A percentile compares a stretch with the other conserved stretches of the same genome.
Conservation (phyloP, 2,888 invertebrate genomes). For the Orthosia gothica region DNA sequence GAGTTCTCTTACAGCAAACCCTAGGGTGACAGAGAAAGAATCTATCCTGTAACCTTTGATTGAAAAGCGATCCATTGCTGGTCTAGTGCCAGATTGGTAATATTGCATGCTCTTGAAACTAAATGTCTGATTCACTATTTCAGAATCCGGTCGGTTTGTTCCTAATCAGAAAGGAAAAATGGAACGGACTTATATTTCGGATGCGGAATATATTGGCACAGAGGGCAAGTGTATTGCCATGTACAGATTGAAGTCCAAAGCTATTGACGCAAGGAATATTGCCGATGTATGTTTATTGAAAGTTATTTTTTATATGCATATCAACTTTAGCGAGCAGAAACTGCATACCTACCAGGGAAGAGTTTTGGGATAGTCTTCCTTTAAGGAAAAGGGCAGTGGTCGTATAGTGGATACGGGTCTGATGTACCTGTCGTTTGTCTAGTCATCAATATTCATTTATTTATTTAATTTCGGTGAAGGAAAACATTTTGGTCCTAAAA, state of each 20-base stretch:
- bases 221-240: slow-evolving; percentile 93
- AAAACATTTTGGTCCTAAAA: no score
- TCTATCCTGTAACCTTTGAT: no score
- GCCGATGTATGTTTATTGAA: slow-evolving; percentile 89
- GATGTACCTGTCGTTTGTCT: no score
- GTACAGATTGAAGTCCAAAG: slow-evolving; percentile 93
- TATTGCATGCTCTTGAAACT: no score
- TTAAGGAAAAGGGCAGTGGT: neutral
- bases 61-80: slow-evolving; percentile 65
- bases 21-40: no score
- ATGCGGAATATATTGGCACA: slow-evolving; percentile 91
- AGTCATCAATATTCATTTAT: no score
- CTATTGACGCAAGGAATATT: slow-evolving; percentile 93
- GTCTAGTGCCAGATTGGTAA: neutral
- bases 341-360: neutral
- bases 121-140: slow-evolving; percentile 46
- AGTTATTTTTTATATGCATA: neutral
- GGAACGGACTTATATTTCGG: slow-evolving; percentile 92
- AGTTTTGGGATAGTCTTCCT: no score
- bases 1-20: no score
- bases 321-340: neutral
- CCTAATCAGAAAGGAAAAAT: slow-evolving; percentile 86
- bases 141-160: slow-evolving; percentile 93
- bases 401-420: no score
- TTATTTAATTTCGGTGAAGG: no score